These are phyloP conservation scores for Danionella dracula DNA, from an alignment of 2,797 vertebrate species.

Conservation along the genomic window DNA sequence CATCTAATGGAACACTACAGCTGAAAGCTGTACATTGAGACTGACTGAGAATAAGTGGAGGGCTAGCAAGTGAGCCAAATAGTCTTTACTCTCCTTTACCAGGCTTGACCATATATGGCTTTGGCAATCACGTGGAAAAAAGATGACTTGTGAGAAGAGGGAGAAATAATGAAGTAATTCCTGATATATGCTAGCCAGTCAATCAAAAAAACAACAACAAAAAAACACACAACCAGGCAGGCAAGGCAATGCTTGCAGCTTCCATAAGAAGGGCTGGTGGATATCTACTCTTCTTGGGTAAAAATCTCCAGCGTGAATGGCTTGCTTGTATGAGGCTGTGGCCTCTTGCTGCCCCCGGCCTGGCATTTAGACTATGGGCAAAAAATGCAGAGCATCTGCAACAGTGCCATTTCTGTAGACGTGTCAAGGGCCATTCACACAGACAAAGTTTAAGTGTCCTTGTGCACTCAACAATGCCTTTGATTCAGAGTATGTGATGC, in stretches of 20 bases:
- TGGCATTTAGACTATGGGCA: background rate
- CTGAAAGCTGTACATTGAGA: too few relatives aligned
- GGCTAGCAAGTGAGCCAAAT: background rate
- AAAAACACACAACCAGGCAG: conserved; percentile 60
- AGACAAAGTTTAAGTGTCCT: background rate
- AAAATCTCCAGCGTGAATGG: background rate
- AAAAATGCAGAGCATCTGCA: background rate
- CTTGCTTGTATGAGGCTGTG: background rate
- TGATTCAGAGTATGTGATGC: background rate
- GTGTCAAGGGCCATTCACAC: background rate
- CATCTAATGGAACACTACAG: too few relatives aligned
- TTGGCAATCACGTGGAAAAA: conserved; percentile 88
- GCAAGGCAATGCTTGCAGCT: conserved; percentile 55
- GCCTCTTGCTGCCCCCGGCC: background rate
- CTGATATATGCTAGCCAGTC: conserved; percentile 61
- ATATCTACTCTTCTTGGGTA: too few relatives aligned
- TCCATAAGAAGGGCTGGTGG: conserved; percentile 27
- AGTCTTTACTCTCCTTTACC: conserved; percentile 39
- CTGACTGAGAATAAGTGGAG: background rate
- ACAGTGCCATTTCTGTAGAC: background rate
- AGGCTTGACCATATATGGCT: conserved; percentile 87
- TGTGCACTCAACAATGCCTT: background rate
- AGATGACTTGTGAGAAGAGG: conserved; percentile 51
- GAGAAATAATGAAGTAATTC: conserved; percentile 43
- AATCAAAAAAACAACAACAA: conserved; percentile 50